These are phyloP conservation scores for Ascidia mentula DNA, from an alignment of 23 tunicate genomes.

Conservation along the genomic window DNA sequence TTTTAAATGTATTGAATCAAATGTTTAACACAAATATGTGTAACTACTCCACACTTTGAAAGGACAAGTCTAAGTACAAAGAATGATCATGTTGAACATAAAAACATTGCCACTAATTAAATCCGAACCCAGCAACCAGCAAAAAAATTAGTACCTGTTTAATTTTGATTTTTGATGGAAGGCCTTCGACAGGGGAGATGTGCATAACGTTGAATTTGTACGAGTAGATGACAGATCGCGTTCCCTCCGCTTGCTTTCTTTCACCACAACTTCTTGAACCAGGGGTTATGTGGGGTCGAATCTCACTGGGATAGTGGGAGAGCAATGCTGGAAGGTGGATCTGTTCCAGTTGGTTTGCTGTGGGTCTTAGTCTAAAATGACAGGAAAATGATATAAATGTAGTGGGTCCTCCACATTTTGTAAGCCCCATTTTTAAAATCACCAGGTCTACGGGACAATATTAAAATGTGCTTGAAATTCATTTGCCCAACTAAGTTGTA, in stretches of 20 bases:
- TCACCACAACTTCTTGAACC: slow-evolving; percentile 41
- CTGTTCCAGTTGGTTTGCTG: slow-evolving; percentile 58
- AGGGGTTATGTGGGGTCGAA: slow-evolving; percentile 28
- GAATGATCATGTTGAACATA: too few species aligned
- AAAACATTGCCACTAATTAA: too few species aligned
- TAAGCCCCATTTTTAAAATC: too few species aligned
- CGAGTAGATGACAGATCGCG: slow-evolving; percentile 70
- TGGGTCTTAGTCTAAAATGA: slow-evolving; percentile 65
- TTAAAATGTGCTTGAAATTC: too few species aligned
- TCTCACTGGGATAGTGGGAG: slow-evolving; percentile 23
- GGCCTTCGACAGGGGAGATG: slow-evolving; percentile 70
- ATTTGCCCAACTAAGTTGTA: too few species aligned
- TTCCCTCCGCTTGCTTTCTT: slow-evolving; percentile 46
- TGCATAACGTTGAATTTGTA: slow-evolving; percentile 51
- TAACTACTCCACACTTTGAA: too few species aligned
- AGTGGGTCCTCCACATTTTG: background rate
- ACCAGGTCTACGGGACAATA: too few species aligned
- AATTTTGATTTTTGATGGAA: slow-evolving; percentile 75
- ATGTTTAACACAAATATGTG: background rate
- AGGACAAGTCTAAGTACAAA: too few species aligned
- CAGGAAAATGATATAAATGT: background rate
- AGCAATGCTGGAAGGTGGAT: slow-evolving; percentile 49
- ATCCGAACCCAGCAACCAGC: too few species aligned
- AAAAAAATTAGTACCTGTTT: too few species aligned
- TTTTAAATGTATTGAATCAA: background rate